These are phyloP conservation scores for Amphipyra berbera DNA, from an alignment of 2,888 invertebrate species.

Conservation along the genomic window DNA sequence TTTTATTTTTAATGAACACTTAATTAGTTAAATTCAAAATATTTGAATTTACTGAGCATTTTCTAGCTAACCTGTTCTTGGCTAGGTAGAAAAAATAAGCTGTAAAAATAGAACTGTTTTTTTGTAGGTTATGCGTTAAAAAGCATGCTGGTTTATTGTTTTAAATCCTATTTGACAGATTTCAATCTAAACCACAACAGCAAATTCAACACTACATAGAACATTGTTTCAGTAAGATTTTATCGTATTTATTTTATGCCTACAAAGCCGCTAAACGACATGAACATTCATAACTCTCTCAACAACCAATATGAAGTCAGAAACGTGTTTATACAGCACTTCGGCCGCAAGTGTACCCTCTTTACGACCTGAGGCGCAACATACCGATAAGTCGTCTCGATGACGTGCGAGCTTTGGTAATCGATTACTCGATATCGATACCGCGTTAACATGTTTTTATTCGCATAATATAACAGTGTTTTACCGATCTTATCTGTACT, in stretches of 20 bases:
- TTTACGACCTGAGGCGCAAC: slow-evolving; percentile 57
- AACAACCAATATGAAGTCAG: slow-evolving; percentile 39
- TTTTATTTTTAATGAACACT: background rate
- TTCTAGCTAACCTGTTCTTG: background rate
- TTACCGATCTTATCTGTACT: slow-evolving; percentile 47
- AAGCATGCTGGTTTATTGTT: too few species aligned
- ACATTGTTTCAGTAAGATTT: slow-evolving; percentile 1
- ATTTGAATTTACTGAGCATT: background rate
- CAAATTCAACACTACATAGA: too few species aligned
- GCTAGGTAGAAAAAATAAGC: too few species aligned
- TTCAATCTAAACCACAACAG: too few species aligned
- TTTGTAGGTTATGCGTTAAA: too few species aligned
- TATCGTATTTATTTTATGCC: slow-evolving; percentile 11
- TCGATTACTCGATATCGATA: slow-evolving; percentile 60
- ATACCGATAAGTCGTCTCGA: slow-evolving; percentile 63
- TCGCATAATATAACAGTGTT: slow-evolving; percentile 48
- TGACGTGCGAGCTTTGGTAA: slow-evolving; percentile 63
- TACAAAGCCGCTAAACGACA: slow-evolving; percentile 21
- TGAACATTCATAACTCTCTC: slow-evolving; percentile 32
- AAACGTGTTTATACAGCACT: slow-evolving; percentile 36
- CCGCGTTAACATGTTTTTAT: slow-evolving; percentile 49
- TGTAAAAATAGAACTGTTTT: too few species aligned
- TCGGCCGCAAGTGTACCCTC: slow-evolving; percentile 55
- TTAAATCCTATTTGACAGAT: too few species aligned
- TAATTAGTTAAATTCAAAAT: background rate